A percentile compares a stretch with the other conserved stretches of the same genome.
phyloP scores from a whole-genome alignment of 2,797 vertebrate species.

The Cossypha dichroa region DNA sequence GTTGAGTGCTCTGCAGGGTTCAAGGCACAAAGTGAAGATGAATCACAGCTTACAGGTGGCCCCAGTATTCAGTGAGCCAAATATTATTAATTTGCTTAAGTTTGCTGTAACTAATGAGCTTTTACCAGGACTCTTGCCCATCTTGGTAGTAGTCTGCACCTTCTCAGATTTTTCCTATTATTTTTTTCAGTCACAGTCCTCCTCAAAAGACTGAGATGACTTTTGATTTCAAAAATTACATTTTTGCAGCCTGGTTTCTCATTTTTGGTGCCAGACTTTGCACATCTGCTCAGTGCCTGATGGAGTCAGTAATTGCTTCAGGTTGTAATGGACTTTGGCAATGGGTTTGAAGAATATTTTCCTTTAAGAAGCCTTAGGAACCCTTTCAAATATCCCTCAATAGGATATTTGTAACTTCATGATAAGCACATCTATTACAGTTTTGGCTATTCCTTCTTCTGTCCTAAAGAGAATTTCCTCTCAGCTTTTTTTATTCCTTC shows the following conservation, averaged over 20 bases:
- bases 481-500: background rate
- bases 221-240: rapidly evolving
- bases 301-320: background rate
- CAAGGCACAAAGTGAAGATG: background rate
- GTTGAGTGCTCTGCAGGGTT: background rate
- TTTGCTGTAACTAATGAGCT: background rate
- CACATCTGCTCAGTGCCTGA: background rate
- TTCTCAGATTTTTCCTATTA: background rate
- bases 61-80: background rate
- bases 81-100: background rate
- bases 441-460: background rate
- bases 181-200: background rate
- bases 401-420: background rate
- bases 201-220: background rate
- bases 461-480: background rate
- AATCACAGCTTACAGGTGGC: background rate
- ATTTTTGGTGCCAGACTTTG: background rate
- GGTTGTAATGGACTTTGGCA: background rate
- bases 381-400: background rate
- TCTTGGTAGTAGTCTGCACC: background rate
- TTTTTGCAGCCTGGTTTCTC: background rate
- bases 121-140: background rate
- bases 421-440: background rate
- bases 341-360: background rate
- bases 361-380: background rate